phyloP scores from a whole-genome alignment of 2,888 invertebrate genomes.

The Ceriagrion tenellum region DNA sequence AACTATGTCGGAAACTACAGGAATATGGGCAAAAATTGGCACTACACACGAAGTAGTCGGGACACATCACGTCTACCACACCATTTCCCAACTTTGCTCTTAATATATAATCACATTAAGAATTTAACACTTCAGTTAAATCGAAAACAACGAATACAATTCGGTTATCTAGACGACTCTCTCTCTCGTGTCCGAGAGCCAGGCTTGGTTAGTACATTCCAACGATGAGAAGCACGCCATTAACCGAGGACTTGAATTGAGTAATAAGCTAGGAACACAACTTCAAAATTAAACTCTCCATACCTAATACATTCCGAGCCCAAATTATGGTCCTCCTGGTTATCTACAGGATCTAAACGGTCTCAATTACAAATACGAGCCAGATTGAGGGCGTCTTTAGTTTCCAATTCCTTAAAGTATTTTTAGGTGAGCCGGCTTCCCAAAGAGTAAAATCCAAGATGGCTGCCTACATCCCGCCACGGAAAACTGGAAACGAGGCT shows the following conservation, averaged over 20 bases:
- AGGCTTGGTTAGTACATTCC: slow-evolving; percentile 51
- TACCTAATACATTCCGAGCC: slow-evolving; percentile 87
- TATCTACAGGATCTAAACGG: slow-evolving; percentile 55
- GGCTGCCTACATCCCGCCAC: slow-evolving; percentile 87
- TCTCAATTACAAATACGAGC: slow-evolving; percentile 68
- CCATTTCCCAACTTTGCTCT: slow-evolving; percentile 34
- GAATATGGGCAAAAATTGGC: neutral
- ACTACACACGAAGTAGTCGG: slow-evolving; percentile 28
- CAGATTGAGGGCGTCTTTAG: slow-evolving; percentile 62
- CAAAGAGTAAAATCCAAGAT: slow-evolving; percentile 88
- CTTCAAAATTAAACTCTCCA: slow-evolving; percentile 77
- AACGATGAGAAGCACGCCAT: slow-evolving; percentile 81
- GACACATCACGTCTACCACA: slow-evolving; percentile 58
- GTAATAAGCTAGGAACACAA: slow-evolving; percentile 69
- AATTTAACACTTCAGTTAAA: neutral
- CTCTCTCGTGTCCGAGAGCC: neutral
- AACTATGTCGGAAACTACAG: neutral
- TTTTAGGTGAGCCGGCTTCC: slow-evolving; percentile 86
- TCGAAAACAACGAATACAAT: neutral
- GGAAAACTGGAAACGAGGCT: slow-evolving; percentile 79
- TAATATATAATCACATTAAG: neutral
- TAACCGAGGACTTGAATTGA: slow-evolving; percentile 78
- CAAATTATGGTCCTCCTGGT: slow-evolving; percentile 70
- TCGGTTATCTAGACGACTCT: neutral
- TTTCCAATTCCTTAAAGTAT: slow-evolving; percentile 75